Conservation (phyloP, 2,797 vertebrate genomes). For the Crypturellus tataupa region DNA sequence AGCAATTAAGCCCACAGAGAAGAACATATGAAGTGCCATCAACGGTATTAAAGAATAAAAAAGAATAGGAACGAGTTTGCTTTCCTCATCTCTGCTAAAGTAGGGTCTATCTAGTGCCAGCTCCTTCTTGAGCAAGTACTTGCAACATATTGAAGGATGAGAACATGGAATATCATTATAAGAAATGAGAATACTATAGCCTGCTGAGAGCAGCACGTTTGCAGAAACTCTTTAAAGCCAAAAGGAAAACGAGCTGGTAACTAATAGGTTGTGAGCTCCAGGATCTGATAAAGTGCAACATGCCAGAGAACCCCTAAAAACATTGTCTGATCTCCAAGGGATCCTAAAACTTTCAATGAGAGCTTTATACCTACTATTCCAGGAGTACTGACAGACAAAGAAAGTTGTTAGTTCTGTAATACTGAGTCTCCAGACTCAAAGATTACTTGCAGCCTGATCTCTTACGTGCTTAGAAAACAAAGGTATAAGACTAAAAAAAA, state of each 20-base stretch:
- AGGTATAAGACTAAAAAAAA: background rate
- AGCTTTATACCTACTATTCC: background rate
- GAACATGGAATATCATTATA: background rate
- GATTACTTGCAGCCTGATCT: background rate
- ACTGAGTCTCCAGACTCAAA: background rate
- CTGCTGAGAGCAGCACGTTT: background rate
- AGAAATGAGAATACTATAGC: background rate
- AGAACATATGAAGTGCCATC: background rate
- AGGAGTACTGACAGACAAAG: background rate
- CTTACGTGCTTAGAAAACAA: background rate
- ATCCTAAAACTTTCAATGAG: background rate
- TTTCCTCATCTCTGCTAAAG: background rate
- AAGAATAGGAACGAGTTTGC: background rate
- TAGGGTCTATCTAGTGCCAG: background rate
- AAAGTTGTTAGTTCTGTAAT: background rate
- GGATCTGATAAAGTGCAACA: background rate
- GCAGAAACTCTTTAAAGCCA: background rate
- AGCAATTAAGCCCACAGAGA: background rate
- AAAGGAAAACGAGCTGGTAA: background rate
- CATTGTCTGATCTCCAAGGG: background rate
- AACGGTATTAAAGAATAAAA: background rate
- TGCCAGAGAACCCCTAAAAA: background rate
- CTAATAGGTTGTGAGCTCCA: background rate
- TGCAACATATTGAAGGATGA: background rate
- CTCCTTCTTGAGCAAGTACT: background rate